These are phyloP conservation scores for Neopelma chrysocephalum DNA, from an alignment of 2,797 vertebrate genomes.

Conservation along the genomic window DNA sequence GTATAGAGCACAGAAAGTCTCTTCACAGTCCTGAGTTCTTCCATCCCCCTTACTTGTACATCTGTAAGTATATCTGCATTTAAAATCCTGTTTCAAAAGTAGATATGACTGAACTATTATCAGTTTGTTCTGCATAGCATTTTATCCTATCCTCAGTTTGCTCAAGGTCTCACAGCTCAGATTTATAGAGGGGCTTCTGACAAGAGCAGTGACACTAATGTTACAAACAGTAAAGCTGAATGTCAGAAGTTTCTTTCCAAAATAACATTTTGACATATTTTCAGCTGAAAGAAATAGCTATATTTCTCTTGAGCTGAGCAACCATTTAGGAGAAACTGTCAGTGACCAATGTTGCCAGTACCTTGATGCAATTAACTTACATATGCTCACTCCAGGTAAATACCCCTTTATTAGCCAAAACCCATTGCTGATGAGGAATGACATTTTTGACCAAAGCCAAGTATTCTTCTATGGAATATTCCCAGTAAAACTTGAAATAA, in stretches of 20 bases:
- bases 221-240: slow-evolving; percentile 17
- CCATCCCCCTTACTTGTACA: background rate
- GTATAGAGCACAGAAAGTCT: background rate
- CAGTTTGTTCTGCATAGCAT: background rate
- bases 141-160: background rate
- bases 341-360: background rate
- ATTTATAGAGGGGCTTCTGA: slow-evolving; percentile 22
- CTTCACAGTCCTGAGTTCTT: background rate
- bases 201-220: background rate
- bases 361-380: background rate
- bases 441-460: background rate
- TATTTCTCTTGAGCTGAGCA: background rate
- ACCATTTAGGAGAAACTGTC: background rate
- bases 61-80: background rate
- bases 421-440: background rate
- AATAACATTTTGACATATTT: slow-evolving; percentile 21
- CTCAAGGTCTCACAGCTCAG: slow-evolving; percentile 20
- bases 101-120: background rate
- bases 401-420: background rate
- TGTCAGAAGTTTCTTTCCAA: slow-evolving; percentile 20
- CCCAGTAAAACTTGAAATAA: background rate
- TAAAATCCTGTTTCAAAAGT: background rate
- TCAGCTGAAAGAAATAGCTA: background rate
- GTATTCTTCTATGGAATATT: background rate
- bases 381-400: background rate